Base-by-base conservation (phyloP, 1,140 invertebrate genomes). In the Drosophila mojavensis region DNA sequence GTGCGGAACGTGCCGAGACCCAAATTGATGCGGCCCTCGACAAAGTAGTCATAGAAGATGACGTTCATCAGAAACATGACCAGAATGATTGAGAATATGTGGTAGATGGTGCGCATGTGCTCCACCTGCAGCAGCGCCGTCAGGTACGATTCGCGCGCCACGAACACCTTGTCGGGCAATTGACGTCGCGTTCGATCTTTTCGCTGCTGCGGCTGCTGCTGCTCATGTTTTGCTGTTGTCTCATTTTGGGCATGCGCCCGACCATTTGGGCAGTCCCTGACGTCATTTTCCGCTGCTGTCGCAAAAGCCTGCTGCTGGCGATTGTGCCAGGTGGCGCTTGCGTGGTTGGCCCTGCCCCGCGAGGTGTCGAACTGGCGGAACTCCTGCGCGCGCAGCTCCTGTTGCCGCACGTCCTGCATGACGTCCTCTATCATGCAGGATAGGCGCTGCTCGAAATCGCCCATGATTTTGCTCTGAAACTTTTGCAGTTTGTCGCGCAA, bases 71-170 rank as follows among this genome's bases (percentile, higher is more conserved):
- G 93, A 62, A 97, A 94, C 50, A 97, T 93, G 48, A 97, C 94
- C 24, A 98, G 93, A 74, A 96, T 96, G 47, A 95, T 95, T n/a
- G 96, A 93, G 92, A 97, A 97, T 56, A 98, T 95, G 92, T 98
- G 95, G 90, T 97, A 96, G 62, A 98, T 95, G 0, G 96, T 96
- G 81, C 94, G 94, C 68, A 98, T 95, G 91, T 98, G 97, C 63
- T 95, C 94, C 62, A 96, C 95, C 89, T 97, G 94, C 78, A 97
- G 94, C 30, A 98, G 93, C 33, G 96, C 96, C 2, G 96, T 98
- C 65, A 97, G 92, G 15, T 96, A 92, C 0, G 97, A 97, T 81
- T 96, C 94, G 60, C 97, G 93, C 11, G 93, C 79, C 5, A 94
- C 81, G 90, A 97, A 98, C 59, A 95, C 94, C 90, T 95, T 96